phyloP scores from a whole-genome alignment of 2,113 vertebrate genomes.

The Rhadina sibilatrix region DNA sequence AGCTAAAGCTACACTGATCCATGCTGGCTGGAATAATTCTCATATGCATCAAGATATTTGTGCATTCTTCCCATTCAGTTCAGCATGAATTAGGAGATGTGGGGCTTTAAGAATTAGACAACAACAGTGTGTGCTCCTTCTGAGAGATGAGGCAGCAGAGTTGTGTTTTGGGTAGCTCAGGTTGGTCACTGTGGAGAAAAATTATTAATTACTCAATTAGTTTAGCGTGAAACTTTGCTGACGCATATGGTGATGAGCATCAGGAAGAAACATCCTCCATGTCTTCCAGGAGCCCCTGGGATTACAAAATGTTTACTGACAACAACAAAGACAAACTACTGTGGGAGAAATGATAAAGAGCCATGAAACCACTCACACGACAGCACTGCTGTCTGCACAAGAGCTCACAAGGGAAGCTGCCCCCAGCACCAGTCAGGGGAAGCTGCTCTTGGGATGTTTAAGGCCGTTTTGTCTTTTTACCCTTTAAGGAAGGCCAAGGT shows the following conservation, averaged over 20 bases:
- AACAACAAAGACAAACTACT: background rate
- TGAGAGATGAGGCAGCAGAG: background rate
- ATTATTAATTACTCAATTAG: background rate
- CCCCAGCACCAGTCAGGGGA: background rate
- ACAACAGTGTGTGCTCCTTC: background rate
- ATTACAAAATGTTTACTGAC: background rate
- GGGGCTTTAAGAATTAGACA: background rate
- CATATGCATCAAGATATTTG: background rate
- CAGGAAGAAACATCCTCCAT: background rate
- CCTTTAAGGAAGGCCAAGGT: background rate
- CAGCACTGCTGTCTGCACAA: background rate
- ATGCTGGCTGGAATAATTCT: background rate
- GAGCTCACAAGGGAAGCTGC: background rate
- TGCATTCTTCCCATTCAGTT: background rate
- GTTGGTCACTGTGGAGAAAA: background rate
- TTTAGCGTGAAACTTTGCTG: background rate
- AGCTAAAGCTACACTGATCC: background rate
- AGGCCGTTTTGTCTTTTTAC: background rate
- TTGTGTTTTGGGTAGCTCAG: background rate
- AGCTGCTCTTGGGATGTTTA: background rate
- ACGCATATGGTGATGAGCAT: background rate
- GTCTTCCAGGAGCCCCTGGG: background rate
- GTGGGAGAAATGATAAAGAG: background rate
- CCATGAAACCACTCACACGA: background rate
- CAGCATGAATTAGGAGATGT: background rate